Evolutionary conservation across 2,888 invertebrate species (phyloP).

Genomic region (Glyphotaelius pellucidus): DNA sequence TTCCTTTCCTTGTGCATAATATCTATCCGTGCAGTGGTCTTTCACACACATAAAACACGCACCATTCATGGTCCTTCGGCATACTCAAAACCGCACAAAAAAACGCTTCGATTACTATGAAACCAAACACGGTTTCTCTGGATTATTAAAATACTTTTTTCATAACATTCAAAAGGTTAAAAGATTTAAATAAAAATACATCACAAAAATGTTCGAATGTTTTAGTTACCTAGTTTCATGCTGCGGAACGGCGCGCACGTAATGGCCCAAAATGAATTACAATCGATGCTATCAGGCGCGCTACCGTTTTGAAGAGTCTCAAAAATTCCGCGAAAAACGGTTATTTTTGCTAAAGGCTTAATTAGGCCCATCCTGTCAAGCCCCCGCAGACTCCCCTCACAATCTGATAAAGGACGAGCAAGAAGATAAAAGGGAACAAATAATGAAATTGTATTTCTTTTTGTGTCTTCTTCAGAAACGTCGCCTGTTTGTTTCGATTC

Average conservation of each 20-base stretch:
- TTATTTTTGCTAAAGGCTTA: background rate
- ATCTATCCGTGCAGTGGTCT: no score
- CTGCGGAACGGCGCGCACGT: background rate
- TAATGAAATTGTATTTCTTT: background rate
- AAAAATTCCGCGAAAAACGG: background rate
- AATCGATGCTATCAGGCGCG: background rate
- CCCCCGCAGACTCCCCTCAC: background rate
- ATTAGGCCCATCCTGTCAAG: background rate
- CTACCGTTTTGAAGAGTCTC: background rate
- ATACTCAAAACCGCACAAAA: no score
- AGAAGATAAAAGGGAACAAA: background rate
- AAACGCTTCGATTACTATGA: no score
- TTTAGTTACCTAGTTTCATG: background rate
- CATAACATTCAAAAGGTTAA: no score
- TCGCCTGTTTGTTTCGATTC: background rate
- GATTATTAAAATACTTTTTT: no score
- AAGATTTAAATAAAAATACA: no score
- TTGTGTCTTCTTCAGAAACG: background rate
- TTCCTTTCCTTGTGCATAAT: no score
- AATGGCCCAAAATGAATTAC: constrained; percentile 4
- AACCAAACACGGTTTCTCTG: no score
- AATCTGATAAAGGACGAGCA: background rate
- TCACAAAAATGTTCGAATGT: background rate
- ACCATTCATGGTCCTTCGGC: no score
- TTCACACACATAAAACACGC: no score